Base-by-base conservation (phyloP, 2,797 vertebrate species). In the Danio tinwini region DNA sequence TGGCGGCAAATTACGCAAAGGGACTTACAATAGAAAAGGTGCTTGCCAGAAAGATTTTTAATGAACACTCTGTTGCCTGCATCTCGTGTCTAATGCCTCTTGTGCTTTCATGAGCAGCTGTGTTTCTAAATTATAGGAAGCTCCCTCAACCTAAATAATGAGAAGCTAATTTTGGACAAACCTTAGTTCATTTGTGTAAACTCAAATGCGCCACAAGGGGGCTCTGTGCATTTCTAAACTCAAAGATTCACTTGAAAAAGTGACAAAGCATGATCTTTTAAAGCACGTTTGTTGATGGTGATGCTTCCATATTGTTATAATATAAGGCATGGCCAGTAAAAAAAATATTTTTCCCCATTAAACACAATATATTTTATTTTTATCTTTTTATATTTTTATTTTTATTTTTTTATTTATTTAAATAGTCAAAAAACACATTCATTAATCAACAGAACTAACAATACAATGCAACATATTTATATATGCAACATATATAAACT, bases 141-240 rank as follows among this genome's bases (percentile, higher is more conserved):
- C 19, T 59, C 2, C 6, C 50, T 82, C 49, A 59, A 11, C 37
- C 17, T 74, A 65, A 74, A 62, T 73, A n/a, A 17, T 68, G 19
- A 70, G 50, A 21, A 40, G 64, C 44, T 74, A 68, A 59, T 77
- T 77, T 85, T 74, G 44, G 74, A 78, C 56, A 62, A 45, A 71
- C 13, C 17, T 40, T 71, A 44, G 45, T 50, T 65, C 37, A 59
- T 78, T 78, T 74, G 19, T 63, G 64, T 65, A 5, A 55, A 69
- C 40, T 37, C 12, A 40, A 63, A 65, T 67, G 7, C 11, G 12
- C 82, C 79, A 79, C 67, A 79, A 81, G 76, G 68, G 72, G 84
- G 78, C 75, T 81, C 70, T 61, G 21, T 69, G 7, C 17, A 50
- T 71, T 81, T 45, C 55, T 49, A 40, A 74, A 70, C 10, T 6